These are phyloP conservation scores for Herminia tarsipennalis DNA, from an alignment of 2,888 invertebrate genomes.

Conservation along the genomic window DNA sequence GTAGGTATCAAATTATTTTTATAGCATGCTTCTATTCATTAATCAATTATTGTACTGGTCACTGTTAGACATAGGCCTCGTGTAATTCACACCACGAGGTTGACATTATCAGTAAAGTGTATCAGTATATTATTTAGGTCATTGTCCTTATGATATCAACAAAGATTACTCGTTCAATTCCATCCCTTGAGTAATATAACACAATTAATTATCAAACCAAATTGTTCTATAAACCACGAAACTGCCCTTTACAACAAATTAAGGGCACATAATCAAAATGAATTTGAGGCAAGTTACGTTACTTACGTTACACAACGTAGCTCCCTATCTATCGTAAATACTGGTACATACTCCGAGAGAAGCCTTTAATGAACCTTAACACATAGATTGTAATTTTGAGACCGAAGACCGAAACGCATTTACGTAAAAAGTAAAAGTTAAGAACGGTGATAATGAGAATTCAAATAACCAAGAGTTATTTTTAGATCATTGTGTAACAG, in stretches of 20 bases:
- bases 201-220: neutral
- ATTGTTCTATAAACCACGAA: neutral
- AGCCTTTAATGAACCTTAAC: constrained; percentile 56
- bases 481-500: too few species aligned
- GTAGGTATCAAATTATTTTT: too few species aligned
- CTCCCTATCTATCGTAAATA: constrained; percentile 50
- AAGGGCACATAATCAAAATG: constrained; percentile 32
- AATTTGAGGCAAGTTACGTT: constrained; percentile 30
- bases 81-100: too few species aligned
- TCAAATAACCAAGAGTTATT: too few species aligned
- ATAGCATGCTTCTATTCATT: too few species aligned
- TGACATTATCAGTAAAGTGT: too few species aligned
- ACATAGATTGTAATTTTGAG: constrained; percentile 8
- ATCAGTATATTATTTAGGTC: too few species aligned
- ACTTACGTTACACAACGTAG: constrained; percentile 14
- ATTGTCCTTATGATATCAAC: too few species aligned
- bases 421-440: neutral
- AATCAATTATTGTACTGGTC: too few species aligned
- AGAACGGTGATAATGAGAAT: neutral
- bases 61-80: too few species aligned
- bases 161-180: neutral
- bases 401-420: neutral
- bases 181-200: neutral
- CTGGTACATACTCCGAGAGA: constrained; percentile 54
- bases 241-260: constrained; percentile 5